Evolutionary conservation across 1,140 invertebrate species (phyloP).

Genomic region (Eubasilissa regina): DNA sequence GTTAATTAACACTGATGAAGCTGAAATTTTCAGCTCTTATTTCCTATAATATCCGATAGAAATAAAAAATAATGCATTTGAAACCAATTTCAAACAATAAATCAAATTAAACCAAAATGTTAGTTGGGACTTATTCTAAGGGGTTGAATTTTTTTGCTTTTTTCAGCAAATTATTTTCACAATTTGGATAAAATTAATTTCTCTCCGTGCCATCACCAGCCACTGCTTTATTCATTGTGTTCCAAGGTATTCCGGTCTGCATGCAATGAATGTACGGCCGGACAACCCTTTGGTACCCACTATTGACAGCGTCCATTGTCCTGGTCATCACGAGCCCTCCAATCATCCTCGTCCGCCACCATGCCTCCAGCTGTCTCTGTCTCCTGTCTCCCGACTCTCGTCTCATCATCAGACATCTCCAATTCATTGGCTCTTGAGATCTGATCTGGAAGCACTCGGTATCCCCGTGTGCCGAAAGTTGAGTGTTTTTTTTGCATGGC

Average conservation of each 20-base stretch:
- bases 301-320: constrained; percentile 32
- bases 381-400: constrained; percentile 16
- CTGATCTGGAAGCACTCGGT: neutral
- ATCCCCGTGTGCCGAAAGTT: neutral
- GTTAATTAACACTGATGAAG: too few species aligned
- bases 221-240: constrained; percentile 6
- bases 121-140: too few species aligned
- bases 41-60: too few species aligned
- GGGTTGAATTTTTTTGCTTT: too few species aligned
- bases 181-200: too few species aligned
- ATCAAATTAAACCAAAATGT: too few species aligned
- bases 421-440: constrained; percentile 1
- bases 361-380: constrained; percentile 2
- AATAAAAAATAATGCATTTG: too few species aligned
- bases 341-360: neutral
- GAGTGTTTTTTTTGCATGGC: too few species aligned
- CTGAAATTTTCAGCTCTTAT: too few species aligned
- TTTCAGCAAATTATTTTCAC: too few species aligned
- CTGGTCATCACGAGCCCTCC: constrained; percentile 1
- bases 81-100: too few species aligned
- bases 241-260: constrained; percentile 9
- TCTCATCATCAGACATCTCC: constrained; percentile 22
- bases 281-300: constrained; percentile 17
- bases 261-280: constrained; percentile 25
- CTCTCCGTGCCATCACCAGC: neutral